Base-by-base conservation (phyloP, 2,113 vertebrate genomes). In the Odocoileus virginianus region DNA sequence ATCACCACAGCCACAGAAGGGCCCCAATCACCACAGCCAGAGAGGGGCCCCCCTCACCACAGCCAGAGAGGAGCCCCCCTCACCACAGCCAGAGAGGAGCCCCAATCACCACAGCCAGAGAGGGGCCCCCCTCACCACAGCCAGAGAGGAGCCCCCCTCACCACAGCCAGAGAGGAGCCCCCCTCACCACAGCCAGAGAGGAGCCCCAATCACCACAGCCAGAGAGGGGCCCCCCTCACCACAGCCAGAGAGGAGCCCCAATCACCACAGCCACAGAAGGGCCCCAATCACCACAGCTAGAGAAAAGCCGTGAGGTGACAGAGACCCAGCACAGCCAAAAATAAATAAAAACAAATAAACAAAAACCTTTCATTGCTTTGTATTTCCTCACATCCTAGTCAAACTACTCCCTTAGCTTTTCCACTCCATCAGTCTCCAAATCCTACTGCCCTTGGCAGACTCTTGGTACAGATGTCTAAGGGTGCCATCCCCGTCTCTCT, bases 181-280 rank as follows among this genome's bases (percentile, higher is more conserved):
- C 0, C 0, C 5, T 28, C 27, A 60, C 0, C 11, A 5, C 57
- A 5, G 12, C 4, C 2, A 28, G 57, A 58, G 57, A 58, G 4
- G 3, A 0, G 3, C 23, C 57, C 23, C 10, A 1, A 23, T 58
- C 10, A 27, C 57, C 57, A 58, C 57, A 28, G 57, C 12, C 11
- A 28, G 25, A 60, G 58, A 60, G 11, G 27, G 0, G 3, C 23
- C 43, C 43, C 40, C 0, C 1, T 2, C 23, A 27, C 23, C 57
- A 11, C 57, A 57, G 54, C 19, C 19, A 55, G 7, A 55, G 55
- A 55, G 23, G 55, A 0, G 21, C 23, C 21, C 55, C 0, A 3
- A 0, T 9, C 54, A 21, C 6, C 54, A 55, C 54, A 55, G 17
- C 55, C 21, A 57, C 21, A 57, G 55, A 57, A 8, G 21, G 0